A percentile compares a stretch with the other conserved stretches of the same genome.
These are phyloP conservation scores for Caenorhabditis angaria DNA, from an alignment of 2,888 invertebrate genomes.

Conservation along the genomic window DNA sequence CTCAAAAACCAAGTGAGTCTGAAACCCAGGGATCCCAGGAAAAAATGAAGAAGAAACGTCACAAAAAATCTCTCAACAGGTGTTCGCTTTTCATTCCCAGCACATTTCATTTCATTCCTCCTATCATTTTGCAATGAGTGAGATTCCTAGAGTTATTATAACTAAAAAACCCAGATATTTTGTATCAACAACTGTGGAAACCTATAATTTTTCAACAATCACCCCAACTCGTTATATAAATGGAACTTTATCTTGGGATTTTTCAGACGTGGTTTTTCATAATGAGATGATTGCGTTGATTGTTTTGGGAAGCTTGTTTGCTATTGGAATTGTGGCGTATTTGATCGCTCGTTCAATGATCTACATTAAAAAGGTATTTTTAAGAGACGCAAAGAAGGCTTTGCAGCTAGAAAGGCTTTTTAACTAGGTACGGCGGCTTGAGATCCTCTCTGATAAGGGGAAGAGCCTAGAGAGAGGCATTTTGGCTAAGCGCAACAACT, in stretches of 20 bases:
- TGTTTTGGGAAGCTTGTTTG: slow-evolving; percentile 27
- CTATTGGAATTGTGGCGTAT: slow-evolving; percentile 37
- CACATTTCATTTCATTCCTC: background rate
- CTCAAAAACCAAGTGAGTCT: slow-evolving; percentile 10
- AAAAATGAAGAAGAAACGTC: background rate
- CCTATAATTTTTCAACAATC: background rate
- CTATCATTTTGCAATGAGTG: slow-evolving; percentile 9
- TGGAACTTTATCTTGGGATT: slow-evolving; percentile 2
- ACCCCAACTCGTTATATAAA: background rate
- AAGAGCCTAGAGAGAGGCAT: too few species aligned
- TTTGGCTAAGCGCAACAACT: too few species aligned
- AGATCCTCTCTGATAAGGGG: too few species aligned
- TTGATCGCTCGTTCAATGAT: slow-evolving; percentile 42
- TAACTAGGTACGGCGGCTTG: too few species aligned
- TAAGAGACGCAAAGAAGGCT: too few species aligned
- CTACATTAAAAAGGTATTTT: slow-evolving; percentile 40
- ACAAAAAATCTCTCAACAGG: slow-evolving; percentile 1
- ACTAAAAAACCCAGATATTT: background rate
- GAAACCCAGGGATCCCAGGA: too few species aligned
- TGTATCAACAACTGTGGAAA: background rate
- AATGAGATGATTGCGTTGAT: slow-evolving; percentile 41
- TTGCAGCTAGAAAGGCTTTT: too few species aligned
- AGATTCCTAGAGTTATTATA: background rate
- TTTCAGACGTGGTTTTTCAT: slow-evolving; percentile 42
- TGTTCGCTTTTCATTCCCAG: background rate